Evolutionary conservation across 2,113 vertebrate genomes (phyloP).

Genomic region (Actenoides lindsayi): DNA sequence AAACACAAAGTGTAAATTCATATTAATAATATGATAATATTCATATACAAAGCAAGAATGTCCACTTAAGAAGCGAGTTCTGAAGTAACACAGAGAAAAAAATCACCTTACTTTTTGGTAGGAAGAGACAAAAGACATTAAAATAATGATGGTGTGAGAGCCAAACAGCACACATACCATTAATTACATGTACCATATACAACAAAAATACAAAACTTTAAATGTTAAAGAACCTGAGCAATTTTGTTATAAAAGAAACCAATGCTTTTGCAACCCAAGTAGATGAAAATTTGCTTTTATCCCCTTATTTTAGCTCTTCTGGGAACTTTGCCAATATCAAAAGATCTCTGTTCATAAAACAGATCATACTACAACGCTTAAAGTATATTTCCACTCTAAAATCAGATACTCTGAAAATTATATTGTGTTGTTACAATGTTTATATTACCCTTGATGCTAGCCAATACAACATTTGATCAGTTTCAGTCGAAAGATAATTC

Average conservation of each 20-base stretch:
- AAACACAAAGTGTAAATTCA: background rate
- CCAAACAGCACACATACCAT: background rate
- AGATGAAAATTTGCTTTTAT: background rate
- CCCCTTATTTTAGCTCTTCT: background rate
- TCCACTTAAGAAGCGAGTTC: background rate
- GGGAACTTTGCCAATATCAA: background rate
- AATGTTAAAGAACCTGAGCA: background rate
- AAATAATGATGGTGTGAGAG: background rate
- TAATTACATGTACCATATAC: background rate
- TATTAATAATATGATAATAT: background rate
- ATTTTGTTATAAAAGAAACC: background rate
- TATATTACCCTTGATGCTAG: background rate
- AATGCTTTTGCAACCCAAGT: background rate
- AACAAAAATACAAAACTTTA: background rate
- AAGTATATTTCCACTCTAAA: background rate
- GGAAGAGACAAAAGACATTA: background rate
- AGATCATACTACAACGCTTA: background rate
- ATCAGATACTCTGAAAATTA: background rate
- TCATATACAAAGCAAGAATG: background rate
- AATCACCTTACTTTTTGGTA: background rate
- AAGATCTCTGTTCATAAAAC: background rate
- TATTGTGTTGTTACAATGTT: background rate
- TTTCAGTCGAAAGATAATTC: background rate
- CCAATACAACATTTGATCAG: background rate
- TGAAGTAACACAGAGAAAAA: background rate